Evolutionary conservation across 2,797 vertebrate genomes (phyloP).

Genomic region (Cuniculus paca): DNA sequence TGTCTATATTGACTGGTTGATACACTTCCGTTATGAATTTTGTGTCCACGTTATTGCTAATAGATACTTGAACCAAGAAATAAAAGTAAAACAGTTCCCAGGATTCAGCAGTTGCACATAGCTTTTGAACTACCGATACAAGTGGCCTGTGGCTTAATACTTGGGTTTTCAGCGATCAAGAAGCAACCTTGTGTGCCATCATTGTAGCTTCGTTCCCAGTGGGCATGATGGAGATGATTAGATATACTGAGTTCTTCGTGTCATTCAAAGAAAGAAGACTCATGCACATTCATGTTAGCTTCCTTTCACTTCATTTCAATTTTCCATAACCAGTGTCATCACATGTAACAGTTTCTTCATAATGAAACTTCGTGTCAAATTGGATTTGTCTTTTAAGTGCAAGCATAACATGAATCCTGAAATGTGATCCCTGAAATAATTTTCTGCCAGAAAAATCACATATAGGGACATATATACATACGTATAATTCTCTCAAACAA

Average conservation of each 20-base stretch:
- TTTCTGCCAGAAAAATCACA: slow-evolving; percentile 66
- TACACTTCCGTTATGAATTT: slow-evolving; percentile 77
- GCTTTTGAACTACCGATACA: slow-evolving; percentile 85
- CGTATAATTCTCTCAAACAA: background rate
- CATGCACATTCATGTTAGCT: slow-evolving; percentile 83
- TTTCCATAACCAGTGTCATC: slow-evolving; percentile 88
- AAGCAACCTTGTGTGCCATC: slow-evolving; percentile 82
- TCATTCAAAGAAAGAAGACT: slow-evolving; percentile 87
- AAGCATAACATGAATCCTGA: slow-evolving; percentile 79
- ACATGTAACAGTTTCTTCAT: slow-evolving; percentile 86
- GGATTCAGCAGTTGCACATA: slow-evolving; percentile 77
- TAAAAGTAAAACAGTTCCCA: slow-evolving; percentile 71
- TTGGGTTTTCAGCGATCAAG: slow-evolving; percentile 85
- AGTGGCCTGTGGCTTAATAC: slow-evolving; percentile 86
- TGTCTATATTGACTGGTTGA: slow-evolving; percentile 65
- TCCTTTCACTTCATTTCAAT: slow-evolving; percentile 90
- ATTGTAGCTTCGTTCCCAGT: slow-evolving; percentile 82
- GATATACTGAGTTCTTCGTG: slow-evolving; percentile 88
- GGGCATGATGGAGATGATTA: slow-evolving; percentile 87
- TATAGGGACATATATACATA: background rate
- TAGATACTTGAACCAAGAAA: slow-evolving; percentile 75
- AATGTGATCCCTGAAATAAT: slow-evolving; percentile 78
- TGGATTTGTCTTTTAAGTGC: slow-evolving; percentile 86
- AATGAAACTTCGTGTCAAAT: slow-evolving; percentile 87
- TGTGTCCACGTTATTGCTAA: slow-evolving; percentile 78